These are phyloP conservation scores for Tragopan temminckii DNA, from an alignment of 2,797 vertebrate species.

Conservation along the genomic window DNA sequence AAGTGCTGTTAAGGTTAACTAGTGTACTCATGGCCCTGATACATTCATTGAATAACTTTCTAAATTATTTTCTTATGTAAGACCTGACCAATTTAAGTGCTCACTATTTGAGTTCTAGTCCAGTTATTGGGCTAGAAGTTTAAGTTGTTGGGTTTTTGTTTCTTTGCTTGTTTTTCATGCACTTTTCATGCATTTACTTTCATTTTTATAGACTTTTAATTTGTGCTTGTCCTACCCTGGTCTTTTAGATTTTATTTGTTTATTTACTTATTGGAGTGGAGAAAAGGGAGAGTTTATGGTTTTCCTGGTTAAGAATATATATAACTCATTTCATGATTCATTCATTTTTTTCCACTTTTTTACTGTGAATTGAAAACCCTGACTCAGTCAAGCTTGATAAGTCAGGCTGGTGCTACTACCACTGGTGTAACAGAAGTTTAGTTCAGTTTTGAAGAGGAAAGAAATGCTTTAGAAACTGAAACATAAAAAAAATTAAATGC, in stretches of 20 bases:
- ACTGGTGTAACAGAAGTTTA: neutral
- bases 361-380: neutral
- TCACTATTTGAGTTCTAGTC: neutral
- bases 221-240: neutral
- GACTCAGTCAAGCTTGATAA: neutral
- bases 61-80: neutral
- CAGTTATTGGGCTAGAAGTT: too few species aligned
- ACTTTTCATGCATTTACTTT: neutral
- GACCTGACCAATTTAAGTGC: neutral
- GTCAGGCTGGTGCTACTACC: neutral
- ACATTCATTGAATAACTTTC: neutral
- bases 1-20: neutral
- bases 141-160: too few species aligned
- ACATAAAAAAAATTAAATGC: neutral
- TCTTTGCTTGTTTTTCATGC: too few species aligned
- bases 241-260: neutral
- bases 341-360: neutral
- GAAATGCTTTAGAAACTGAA: neutral
- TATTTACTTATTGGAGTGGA: neutral
- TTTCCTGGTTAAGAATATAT: neutral
- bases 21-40: fast-evolving
- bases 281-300: neutral
- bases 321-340: neutral
- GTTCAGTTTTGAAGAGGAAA: neutral
- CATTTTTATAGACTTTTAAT: neutral